phyloP scores from a whole-genome alignment of 2,113 vertebrate species.

The Semicossyphus pulcher region DNA sequence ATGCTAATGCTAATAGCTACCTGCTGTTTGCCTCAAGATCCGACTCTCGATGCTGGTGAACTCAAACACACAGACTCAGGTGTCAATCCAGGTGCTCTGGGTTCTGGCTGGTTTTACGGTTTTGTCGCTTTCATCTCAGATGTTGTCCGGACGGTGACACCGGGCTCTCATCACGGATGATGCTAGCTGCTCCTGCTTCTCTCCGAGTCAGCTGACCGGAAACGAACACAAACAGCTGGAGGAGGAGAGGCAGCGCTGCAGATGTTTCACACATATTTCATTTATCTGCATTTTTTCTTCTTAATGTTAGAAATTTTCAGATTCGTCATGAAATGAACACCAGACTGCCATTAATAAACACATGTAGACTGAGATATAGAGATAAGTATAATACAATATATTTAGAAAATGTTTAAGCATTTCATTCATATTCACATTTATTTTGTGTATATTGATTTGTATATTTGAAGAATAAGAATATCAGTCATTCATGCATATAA shows the following conservation, averaged over 20 bases:
- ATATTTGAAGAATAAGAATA: too few species aligned
- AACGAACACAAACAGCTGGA: slow-evolving; percentile 60
- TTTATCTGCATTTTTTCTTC: too few species aligned
- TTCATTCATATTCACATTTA: too few species aligned
- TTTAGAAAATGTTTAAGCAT: too few species aligned
- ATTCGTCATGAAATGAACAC: too few species aligned
- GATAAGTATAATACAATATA: too few species aligned
- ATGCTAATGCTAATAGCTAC: slow-evolving; percentile 61
- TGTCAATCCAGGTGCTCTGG: background rate
- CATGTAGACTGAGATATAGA: too few species aligned
- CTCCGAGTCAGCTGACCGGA: slow-evolving; percentile 76
- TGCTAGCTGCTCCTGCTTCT: slow-evolving; percentile 14
- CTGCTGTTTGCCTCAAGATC: slow-evolving; percentile 38
- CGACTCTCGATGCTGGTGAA: background rate
- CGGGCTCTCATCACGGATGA: slow-evolving; percentile 38
- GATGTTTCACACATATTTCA: slow-evolving; percentile 14
- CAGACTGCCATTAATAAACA: too few species aligned
- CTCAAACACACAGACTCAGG: background rate
- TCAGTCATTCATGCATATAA: too few species aligned
- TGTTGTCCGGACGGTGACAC: slow-evolving; percentile 5
- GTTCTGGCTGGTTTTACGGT: background rate
- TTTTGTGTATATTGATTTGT: too few species aligned
- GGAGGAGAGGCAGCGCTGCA: slow-evolving; percentile 16
- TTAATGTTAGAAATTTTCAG: too few species aligned
- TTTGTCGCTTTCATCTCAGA: slow-evolving; percentile 30